Conservation (phyloP, 2,888 invertebrate species). For the Tetramorium bicarinatum region DNA sequence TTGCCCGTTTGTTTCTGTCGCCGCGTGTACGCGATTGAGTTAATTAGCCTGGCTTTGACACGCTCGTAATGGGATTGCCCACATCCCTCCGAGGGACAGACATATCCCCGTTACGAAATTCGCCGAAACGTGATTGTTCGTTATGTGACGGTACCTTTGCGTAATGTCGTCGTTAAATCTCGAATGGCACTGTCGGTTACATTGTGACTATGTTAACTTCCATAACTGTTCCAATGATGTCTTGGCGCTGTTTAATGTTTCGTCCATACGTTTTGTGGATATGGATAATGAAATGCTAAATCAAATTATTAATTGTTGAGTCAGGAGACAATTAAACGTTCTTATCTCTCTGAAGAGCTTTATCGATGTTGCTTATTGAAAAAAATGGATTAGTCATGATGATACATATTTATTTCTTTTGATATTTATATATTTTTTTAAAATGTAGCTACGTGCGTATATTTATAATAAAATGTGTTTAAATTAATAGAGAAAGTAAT, state of each 20-base stretch:
- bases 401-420: not conserved
- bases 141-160: conserved; percentile 27
- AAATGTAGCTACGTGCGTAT: too few relatives aligned
- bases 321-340: not conserved
- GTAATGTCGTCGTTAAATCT: conserved; percentile 33
- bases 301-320: not conserved
- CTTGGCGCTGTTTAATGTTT: not conserved
- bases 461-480: not conserved
- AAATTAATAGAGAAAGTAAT: not conserved
- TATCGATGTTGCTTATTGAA: not conserved
- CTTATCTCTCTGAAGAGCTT: not conserved
- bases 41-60: conserved; percentile 68
- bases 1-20: conserved; percentile 58
- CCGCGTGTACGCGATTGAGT: conserved; percentile 62
- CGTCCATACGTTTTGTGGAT: too few relatives aligned
- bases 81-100: conserved; percentile 23
- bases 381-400: not conserved
- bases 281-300: not conserved
- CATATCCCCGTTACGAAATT: conserved; percentile 38
- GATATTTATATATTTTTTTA: not conserved
- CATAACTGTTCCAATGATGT: not conserved
- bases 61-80: conserved; percentile 44
- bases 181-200: not conserved
- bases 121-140: conserved; percentile 43
- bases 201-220: not conserved